Evolutionary conservation across 2,797 vertebrate genomes (phyloP), one percentile per base, ranked within the genome.

Genomic region (Glossophaga mutica): DNA sequence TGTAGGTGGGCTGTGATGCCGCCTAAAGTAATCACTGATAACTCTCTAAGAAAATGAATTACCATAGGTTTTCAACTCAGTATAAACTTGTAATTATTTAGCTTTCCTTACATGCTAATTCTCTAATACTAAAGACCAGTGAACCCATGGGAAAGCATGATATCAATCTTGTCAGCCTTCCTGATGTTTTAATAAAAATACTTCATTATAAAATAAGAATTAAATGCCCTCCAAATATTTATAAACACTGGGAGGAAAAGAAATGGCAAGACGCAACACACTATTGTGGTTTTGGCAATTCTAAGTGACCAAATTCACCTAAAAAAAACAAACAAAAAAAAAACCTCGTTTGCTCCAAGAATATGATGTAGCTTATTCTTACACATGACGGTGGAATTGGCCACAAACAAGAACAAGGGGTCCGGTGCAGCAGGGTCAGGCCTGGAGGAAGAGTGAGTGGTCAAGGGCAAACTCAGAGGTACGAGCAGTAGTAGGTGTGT

Each of bases 211-310:
- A 76, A 94, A n/a, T 39, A 91, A 86, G 18, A 52, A 87, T 83
- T n/a, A 59, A 90, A 74, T 85, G 8, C 6, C 82, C 18, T 77
- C 26, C 2, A 21, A 77, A 57, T 67, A 44, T 71, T 9, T 91
- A 9, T 57, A 78, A 90, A 52, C 48, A 77, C 37, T 29, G 14
- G 90, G 29, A 52, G 52, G 15, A 37, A 95, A 89, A 93, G 34
- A 18, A 76, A 76, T 14, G 62, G 19, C 10, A 71, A 86, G 76
- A 10, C 8, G 42, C 26, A 73, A 22, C 12, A 34, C 78, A 82
- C 77, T 18, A 55, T n/a, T 52, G 24, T 16, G 87, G 12, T 26
- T 46, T 44, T 37, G 32, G 21, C 21, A 76, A 70, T 46, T 65
- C 37, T 74, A 48, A 22, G 46, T 14, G 14, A 71, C 18, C 9